phyloP scores from a whole-genome alignment of 2,888 invertebrate genomes.

The Geophilus truncorum region DNA sequence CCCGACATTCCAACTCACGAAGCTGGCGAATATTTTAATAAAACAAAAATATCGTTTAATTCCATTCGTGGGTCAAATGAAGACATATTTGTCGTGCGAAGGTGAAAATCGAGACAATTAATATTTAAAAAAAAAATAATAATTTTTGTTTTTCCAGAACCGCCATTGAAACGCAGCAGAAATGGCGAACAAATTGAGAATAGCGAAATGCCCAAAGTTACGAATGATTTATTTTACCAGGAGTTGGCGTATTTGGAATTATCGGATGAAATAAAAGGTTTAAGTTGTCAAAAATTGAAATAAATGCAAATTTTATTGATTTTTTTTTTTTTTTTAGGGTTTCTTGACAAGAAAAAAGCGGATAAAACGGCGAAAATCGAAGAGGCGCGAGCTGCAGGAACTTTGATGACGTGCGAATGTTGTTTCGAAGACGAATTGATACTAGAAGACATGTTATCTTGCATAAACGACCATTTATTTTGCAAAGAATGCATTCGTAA shows the following conservation, averaged over 20 bases:
- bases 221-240: not conserved
- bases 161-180: not conserved
- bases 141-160: not conserved
- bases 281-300: not conserved
- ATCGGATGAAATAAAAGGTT: not conserved
- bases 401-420: slow-evolving; percentile 54
- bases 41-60: no score
- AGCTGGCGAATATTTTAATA: no score
- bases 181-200: no score
- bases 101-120: no score
- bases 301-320: not conserved
- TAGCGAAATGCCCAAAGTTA: not conserved
- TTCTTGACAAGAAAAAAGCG: not conserved
- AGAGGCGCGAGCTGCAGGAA: slow-evolving; percentile 47
- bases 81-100: no score
- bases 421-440: slow-evolving; percentile 57
- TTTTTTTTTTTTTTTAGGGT: not conserved
- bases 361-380: slow-evolving; percentile 38
- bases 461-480: slow-evolving; percentile 51
- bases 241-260: not conserved
- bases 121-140: no score
- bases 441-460: slow-evolving; percentile 48
- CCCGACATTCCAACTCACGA: no score
- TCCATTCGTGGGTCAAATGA: no score
- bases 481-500: slow-evolving; percentile 52